Evolutionary conservation across 1,140 invertebrate species (phyloP).

Genomic region (Colletes gigas): DNA sequence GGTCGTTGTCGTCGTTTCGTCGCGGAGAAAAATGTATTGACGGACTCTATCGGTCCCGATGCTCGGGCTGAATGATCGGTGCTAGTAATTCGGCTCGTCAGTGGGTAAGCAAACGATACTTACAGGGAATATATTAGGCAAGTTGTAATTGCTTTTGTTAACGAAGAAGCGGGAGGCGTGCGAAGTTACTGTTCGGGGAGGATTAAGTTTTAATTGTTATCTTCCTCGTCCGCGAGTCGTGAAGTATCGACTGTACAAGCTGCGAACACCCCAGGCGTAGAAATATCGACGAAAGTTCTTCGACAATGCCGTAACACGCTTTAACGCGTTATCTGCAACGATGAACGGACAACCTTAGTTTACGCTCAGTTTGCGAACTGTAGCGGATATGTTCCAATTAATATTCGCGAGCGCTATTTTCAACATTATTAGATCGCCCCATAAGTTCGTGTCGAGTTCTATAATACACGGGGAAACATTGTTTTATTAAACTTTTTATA

Average conservation of each 20-base stretch:
- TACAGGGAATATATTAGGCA: slow-evolving; percentile 17
- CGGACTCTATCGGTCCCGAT: too few species aligned
- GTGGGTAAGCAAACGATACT: not conserved
- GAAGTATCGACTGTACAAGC: not conserved
- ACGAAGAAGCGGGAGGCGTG: not conserved
- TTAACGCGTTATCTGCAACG: not conserved
- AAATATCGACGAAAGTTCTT: not conserved
- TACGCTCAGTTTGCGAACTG: not conserved
- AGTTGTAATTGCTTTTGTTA: slow-evolving; percentile 39
- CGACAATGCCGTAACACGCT: not conserved
- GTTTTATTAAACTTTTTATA: too few species aligned
- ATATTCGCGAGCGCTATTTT: too few species aligned
- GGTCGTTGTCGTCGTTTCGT: not conserved
- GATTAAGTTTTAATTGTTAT: slow-evolving; percentile 23
- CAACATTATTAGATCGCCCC: too few species aligned
- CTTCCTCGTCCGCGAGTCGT: not conserved
- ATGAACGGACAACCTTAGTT: not conserved
- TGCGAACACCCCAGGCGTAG: not conserved
- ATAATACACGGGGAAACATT: too few species aligned
- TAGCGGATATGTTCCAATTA: too few species aligned
- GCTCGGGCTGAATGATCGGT: too few species aligned
- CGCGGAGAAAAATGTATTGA: not conserved
- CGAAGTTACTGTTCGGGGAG: not conserved
- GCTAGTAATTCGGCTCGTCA: too few species aligned
- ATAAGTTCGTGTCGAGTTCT: too few species aligned